Evolutionary conservation across 2,888 invertebrate genomes (phyloP), one percentile per base, ranked within the genome.

Genomic region (Entomobrya proxima): DNA sequence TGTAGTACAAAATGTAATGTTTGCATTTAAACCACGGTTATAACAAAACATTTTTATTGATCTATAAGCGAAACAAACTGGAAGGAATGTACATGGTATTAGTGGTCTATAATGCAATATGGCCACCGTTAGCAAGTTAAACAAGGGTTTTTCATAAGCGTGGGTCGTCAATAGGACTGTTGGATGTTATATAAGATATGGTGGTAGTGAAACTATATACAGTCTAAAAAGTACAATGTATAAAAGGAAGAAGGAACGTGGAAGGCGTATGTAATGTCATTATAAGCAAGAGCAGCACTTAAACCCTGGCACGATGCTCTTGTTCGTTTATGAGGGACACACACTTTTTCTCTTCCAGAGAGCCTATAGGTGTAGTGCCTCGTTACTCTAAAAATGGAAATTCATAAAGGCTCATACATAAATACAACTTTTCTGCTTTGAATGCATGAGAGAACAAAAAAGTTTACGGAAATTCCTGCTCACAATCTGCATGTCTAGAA

Each of bases 11-110:
- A n/a, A n/a, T n/a, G n/a, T n/a, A n/a, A n/a, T n/a, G n/a, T n/a
- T n/a, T n/a, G n/a, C n/a, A n/a, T n/a, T n/a, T n/a, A n/a, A n/a
- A n/a, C n/a, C n/a, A n/a, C n/a, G n/a, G 15, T 15, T 44, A 9
- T 44, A 11, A 44, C 44, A 74, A 40, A 32, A 74, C 50, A 50
- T 74, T 74, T 76, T 76, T 82, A 82, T 82, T 82, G 82, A 82
- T 82, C 75, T 82, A 61, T 67, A 67, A 82, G 76, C 76, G 82
- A 30, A 82, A 37, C 35, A 64, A 82, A 50, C 82, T 37, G 3
- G 15, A 24, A 18, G 30, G 44, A 30, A 32, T 21, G 24, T 77
- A 37, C 52, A 67, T 69, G n/a, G n/a, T n/a, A n/a, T n/a, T n/a
- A n/a, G n/a, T n/a, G n/a, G n/a, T n/a, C n/a, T 32, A 27, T 37